phyloP scores from a whole-genome alignment of 1,140 invertebrate genomes.

The Drosophila parabipectinata region DNA sequence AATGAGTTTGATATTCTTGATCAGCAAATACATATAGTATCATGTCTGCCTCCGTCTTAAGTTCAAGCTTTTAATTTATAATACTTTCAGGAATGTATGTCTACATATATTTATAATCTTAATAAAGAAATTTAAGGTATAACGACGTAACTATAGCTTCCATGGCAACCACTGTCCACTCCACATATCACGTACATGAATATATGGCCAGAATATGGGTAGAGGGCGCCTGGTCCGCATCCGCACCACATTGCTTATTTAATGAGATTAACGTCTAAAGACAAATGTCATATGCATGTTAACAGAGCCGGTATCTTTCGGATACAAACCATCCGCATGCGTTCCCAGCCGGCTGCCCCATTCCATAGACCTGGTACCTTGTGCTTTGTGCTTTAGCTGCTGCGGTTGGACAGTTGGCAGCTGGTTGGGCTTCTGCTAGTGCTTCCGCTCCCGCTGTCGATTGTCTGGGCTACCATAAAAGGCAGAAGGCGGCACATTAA shows the following conservation, averaged over 20 bases:
- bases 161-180: constrained; percentile 34
- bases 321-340: constrained; percentile 2
- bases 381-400: neutral
- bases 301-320: constrained; percentile 40
- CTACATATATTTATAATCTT: too few species aligned
- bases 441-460: constrained; percentile 34
- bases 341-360: neutral
- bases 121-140: too few species aligned
- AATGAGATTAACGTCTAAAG: constrained; percentile 83
- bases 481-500: constrained; percentile 79
- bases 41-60: too few species aligned
- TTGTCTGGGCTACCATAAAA: constrained; percentile 72
- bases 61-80: too few species aligned
- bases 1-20: too few species aligned
- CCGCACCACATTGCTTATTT: constrained; percentile 77
- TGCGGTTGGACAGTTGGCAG: constrained; percentile 60
- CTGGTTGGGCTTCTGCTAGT: constrained; percentile 28
- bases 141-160: too few species aligned
- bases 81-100: too few species aligned
- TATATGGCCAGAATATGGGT: constrained; percentile 7
- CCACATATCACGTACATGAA: constrained; percentile 32
- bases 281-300: constrained; percentile 83
- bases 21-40: too few species aligned
- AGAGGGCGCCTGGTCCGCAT: constrained; percentile 4
- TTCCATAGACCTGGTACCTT: neutral